A percentile compares a stretch with the other conserved stretches of the same genome.
These are phyloP conservation scores for Euplagia quadripunctaria DNA, from an alignment of 2,888 invertebrate genomes.

Conservation along the genomic window DNA sequence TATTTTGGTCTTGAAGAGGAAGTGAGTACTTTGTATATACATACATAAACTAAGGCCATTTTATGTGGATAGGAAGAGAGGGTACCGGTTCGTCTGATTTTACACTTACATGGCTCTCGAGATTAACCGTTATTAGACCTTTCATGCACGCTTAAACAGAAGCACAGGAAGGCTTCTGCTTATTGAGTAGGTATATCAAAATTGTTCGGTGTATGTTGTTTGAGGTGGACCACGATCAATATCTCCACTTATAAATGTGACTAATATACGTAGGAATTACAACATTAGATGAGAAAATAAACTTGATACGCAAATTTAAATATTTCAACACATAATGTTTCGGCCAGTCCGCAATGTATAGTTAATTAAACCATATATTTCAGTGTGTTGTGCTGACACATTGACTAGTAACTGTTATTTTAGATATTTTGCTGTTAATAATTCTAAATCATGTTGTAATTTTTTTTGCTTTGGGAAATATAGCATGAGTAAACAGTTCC, in stretches of 20 bases:
- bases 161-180: too few species aligned
- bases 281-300: slow-evolving; percentile 38
- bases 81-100: too few species aligned
- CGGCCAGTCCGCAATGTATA: slow-evolving; percentile 12
- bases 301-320: slow-evolving; percentile 20
- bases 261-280: not conserved
- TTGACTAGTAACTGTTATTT: slow-evolving; percentile 9
- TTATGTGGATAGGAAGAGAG: not conserved
- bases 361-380: slow-evolving; percentile 20
- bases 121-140: not conserved
- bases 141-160: not conserved
- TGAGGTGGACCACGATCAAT: not conserved
- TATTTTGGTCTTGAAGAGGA: not conserved
- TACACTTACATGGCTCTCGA: not conserved
- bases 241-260: not conserved
- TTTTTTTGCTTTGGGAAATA: not conserved
- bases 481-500: not conserved
- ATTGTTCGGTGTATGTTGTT: not conserved
- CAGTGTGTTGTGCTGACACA: slow-evolving; percentile 15
- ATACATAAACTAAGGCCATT: not conserved
- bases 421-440: slow-evolving; percentile 6
- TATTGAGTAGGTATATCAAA: not conserved
- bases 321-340: slow-evolving; percentile 36
- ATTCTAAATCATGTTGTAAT: not conserved
- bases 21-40: not conserved